Percentiles rank a stretch among this genome's conserved stretches.
phyloP scores from a whole-genome alignment of 2,113 vertebrate genomes.

The Peromyscus leucopus region DNA sequence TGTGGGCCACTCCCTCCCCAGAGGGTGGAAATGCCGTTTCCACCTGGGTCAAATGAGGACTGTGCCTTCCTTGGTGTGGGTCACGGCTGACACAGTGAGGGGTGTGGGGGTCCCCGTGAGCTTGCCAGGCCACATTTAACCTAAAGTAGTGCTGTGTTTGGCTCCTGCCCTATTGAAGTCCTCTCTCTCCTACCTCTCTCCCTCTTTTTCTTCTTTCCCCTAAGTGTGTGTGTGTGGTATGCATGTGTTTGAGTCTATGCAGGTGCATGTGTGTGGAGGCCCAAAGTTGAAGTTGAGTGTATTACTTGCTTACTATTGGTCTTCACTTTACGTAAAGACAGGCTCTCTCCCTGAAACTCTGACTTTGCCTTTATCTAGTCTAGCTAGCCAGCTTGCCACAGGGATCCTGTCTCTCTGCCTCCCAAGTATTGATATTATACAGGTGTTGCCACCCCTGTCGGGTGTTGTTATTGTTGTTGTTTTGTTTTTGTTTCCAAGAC shows the following conservation, averaged over 20 bases:
- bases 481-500: too few species aligned
- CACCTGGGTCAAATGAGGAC: too few species aligned
- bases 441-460: neutral
- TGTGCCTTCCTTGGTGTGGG: neutral
- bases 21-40: neutral
- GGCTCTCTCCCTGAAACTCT: neutral
- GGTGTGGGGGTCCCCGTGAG: neutral
- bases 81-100: neutral
- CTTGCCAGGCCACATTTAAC: neutral
- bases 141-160: neutral
- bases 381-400: neutral
- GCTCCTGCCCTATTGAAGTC: neutral
- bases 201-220: neutral
- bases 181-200: neutral
- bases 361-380: neutral
- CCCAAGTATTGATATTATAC: neutral
- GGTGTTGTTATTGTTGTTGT: too few species aligned
- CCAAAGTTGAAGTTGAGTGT: neutral
- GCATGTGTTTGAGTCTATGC: neutral
- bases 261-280: neutral
- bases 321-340: neutral
- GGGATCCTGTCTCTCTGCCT: neutral
- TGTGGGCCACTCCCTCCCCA: rapidly evolving
- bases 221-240: neutral
- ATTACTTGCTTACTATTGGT: neutral